phyloP scores from a whole-genome alignment of 2,113 vertebrate species.

The Bucco capensis region DNA sequence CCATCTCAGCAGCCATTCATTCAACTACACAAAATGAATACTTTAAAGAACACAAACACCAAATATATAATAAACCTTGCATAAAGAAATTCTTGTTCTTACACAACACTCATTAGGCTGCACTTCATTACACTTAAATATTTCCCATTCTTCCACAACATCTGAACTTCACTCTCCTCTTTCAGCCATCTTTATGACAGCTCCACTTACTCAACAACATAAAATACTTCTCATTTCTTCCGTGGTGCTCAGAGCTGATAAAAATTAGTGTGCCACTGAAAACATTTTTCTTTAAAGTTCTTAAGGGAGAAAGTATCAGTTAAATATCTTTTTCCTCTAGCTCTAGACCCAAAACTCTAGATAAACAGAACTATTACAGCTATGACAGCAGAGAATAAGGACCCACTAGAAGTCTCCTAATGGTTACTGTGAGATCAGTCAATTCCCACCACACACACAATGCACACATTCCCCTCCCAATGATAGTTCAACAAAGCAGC shows the following conservation, averaged over 20 bases:
- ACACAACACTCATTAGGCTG: background rate
- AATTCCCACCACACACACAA: background rate
- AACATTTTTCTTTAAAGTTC: background rate
- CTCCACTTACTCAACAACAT: background rate
- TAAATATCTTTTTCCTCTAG: background rate
- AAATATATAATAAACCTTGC: background rate
- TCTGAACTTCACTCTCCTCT: background rate
- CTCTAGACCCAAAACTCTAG: background rate
- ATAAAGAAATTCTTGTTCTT: background rate
- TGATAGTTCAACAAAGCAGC: background rate
- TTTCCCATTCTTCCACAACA: background rate
- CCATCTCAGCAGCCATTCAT: background rate
- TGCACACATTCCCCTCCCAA: fast-evolving
- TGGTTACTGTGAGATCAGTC: background rate
- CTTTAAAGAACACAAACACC: background rate
- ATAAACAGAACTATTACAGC: background rate
- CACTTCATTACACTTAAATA: background rate
- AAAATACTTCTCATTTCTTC: background rate
- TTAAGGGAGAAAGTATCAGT: background rate
- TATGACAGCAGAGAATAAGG: background rate
- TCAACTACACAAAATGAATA: background rate
- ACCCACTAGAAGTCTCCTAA: background rate
- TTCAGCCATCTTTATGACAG: background rate
- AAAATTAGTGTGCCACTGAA: background rate
- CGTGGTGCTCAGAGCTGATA: slow-evolving; percentile 11